These are phyloP conservation scores for Cabera pusaria DNA, from an alignment of 2,888 invertebrate genomes.

Conservation along the genomic window DNA sequence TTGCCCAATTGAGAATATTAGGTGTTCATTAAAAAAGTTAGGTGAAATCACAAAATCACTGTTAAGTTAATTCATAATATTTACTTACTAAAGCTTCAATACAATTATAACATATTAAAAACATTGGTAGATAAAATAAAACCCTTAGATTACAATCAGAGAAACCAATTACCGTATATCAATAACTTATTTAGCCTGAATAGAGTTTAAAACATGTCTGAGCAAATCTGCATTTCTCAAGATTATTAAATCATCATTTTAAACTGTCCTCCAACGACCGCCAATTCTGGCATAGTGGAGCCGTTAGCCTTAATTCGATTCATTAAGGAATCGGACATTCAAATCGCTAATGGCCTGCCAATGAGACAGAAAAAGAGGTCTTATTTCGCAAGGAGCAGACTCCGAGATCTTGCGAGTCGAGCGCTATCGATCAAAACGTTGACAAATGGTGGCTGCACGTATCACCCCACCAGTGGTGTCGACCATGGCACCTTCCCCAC, in stretches of 20 bases:
- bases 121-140: too few species aligned
- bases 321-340: conserved; percentile 23
- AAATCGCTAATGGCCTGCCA: conserved; percentile 22
- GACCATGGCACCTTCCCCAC: conserved; percentile 55
- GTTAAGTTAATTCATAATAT: too few species aligned
- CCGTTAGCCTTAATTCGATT: conserved; percentile 23
- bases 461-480: conserved; percentile 48
- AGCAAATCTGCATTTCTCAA: conserved; percentile 5
- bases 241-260: conserved; percentile 2
- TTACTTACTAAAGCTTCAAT: too few species aligned
- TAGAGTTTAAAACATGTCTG: neutral
- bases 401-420: conserved; percentile 12
- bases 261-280: conserved; percentile 1
- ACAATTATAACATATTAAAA: too few species aligned
- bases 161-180: too few species aligned
- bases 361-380: conserved; percentile 27
- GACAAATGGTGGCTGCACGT: conserved; percentile 45
- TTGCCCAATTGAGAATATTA: too few species aligned
- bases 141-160: too few species aligned
- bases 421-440: conserved; percentile 48
- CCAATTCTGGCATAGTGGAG: conserved; percentile 21
- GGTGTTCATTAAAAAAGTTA: too few species aligned
- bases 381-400: conserved; percentile 26
- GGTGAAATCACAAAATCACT: too few species aligned
- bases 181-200: neutral